These are phyloP conservation scores for Aptenodytes patagonicus DNA, from an alignment of 2,113 vertebrate genomes.

Conservation along the genomic window DNA sequence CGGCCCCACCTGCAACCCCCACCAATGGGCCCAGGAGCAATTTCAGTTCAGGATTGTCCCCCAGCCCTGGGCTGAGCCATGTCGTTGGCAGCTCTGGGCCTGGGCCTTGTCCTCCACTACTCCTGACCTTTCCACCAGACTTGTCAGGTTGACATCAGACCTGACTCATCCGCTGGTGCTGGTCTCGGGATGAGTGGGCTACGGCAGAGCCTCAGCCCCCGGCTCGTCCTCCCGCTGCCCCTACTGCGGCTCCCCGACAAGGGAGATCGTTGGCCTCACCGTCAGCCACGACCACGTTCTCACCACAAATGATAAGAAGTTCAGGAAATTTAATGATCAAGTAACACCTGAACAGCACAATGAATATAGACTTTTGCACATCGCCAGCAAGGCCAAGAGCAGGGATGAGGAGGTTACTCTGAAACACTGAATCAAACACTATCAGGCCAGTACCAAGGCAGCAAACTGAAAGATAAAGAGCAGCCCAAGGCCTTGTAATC, in stretches of 20 bases:
- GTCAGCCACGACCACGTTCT: rapidly evolving
- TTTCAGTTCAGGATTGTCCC: not conserved
- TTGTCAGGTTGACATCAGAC: rapidly evolving
- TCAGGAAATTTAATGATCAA: not conserved
- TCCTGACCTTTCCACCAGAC: not conserved
- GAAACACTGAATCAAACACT: not conserved
- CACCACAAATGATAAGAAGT: not conserved
- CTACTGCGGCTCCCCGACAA: rapidly evolving
- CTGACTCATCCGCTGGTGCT: rapidly evolving
- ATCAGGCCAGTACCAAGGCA: not conserved
- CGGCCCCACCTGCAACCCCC: rapidly evolving
- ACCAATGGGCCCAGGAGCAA: not conserved
- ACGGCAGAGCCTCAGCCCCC: not conserved
- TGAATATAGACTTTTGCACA: not conserved
- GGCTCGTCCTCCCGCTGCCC: not conserved
- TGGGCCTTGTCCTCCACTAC: not conserved
- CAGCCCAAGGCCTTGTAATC: not conserved
- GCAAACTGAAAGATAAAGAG: not conserved
- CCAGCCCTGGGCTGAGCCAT: not conserved
- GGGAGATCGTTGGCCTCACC: not conserved
- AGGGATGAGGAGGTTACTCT: not conserved
- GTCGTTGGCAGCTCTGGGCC: rapidly evolving
- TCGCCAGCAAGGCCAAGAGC: not conserved
- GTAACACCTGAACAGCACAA: not conserved
- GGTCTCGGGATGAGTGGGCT: not conserved